Conservation (phyloP, 2,888 invertebrate genomes). For the Heteropelma amictum region DNA sequence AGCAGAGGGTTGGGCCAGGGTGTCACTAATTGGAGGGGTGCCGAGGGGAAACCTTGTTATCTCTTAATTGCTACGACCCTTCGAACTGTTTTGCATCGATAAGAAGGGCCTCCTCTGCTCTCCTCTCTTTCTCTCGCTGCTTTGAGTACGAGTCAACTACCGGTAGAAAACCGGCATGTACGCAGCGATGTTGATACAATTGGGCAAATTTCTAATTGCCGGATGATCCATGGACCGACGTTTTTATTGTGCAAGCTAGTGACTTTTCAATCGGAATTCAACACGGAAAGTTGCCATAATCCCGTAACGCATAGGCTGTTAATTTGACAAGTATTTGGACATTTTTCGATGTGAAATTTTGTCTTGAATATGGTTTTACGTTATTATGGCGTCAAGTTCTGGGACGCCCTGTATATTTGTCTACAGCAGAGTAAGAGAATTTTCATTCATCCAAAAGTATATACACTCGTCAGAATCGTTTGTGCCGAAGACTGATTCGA, state of each 20-base stretch:
- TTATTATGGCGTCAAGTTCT: neutral
- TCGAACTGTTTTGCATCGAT: constrained; percentile 77
- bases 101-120: constrained; percentile 64
- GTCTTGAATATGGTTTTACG: neutral
- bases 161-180: no score
- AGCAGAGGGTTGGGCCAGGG: constrained; percentile 63
- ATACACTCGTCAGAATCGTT: constrained; percentile 51
- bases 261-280: no score
- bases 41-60: constrained; percentile 77
- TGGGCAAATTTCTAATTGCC: no score
- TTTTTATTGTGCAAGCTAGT: no score
- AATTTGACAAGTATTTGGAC: no score
- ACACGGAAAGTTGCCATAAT: no score
- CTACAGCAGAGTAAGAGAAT: neutral
- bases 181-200: no score
- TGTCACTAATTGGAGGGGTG: constrained; percentile 78
- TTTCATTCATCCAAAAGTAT: constrained; percentile 38
- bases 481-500: constrained; percentile 51
- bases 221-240: no score
- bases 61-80: constrained; percentile 78
- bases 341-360: neutral
- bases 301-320: no score
- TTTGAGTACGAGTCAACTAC: no score
- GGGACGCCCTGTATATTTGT: neutral
- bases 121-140: constrained; percentile 51